Conservation (phyloP, 2,888 invertebrate species). For the Ellobium chinense region DNA sequence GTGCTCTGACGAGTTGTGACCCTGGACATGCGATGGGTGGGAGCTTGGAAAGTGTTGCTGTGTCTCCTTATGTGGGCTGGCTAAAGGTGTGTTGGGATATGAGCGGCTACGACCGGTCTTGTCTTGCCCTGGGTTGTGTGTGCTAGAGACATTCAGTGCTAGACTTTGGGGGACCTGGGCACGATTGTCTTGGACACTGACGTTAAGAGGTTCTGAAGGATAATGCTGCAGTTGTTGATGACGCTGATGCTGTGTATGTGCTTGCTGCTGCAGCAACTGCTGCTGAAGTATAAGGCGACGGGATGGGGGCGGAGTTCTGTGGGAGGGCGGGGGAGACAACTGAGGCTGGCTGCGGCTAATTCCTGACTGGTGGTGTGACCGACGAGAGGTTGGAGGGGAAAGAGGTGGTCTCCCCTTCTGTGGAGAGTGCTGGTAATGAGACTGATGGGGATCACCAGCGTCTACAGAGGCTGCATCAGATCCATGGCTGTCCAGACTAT, state of each 20-base stretch:
- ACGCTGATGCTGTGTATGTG: background rate
- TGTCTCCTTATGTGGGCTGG: background rate
- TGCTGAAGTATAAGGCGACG: background rate
- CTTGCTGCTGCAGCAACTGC: background rate
- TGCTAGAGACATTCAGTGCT: background rate
- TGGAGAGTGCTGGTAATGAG: background rate
- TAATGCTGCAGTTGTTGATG: slow-evolving; percentile 15
- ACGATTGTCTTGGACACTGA: background rate
- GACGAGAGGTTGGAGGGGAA: background rate
- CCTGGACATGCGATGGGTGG: background rate
- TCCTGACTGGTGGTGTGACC: background rate
- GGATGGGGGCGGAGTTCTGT: background rate
- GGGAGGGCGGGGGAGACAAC: background rate
- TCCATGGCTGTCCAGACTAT: background rate
- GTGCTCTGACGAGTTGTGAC: background rate
- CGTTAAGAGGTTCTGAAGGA: slow-evolving; percentile 10
- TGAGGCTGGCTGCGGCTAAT: slow-evolving; percentile 24
- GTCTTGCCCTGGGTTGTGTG: background rate
- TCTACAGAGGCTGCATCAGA: background rate
- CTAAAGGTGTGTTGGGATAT: slow-evolving; percentile 20
- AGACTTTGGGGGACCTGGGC: background rate
- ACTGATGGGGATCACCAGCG: background rate
- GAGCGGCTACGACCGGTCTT: background rate
- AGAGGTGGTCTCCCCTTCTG: background rate
- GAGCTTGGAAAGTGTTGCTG: background rate